phyloP scores from a whole-genome alignment of 92 coral and sea anemone species.

The Phenganax stokvisi region DNA sequence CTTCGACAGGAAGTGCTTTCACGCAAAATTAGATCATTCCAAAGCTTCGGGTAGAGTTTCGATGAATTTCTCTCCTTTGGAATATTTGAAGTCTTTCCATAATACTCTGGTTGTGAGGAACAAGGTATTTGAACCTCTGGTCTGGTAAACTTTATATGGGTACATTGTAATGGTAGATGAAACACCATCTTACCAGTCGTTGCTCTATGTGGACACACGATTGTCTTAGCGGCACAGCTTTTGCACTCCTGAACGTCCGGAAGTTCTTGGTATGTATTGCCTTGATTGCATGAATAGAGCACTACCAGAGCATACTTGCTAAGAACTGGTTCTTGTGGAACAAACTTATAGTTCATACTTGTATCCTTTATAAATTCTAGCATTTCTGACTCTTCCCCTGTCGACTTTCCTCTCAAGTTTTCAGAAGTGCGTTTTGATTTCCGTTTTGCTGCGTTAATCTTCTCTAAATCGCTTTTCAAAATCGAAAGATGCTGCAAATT shows the following conservation, averaged over 20 bases:
- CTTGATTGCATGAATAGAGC: slow-evolving; percentile 93
- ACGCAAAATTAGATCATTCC: slow-evolving; percentile 26
- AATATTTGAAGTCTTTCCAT: not conserved
- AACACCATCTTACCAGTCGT: slow-evolving; percentile 61
- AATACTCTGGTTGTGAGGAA: not conserved
- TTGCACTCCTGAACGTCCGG: slow-evolving; percentile 86
- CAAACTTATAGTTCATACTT: slow-evolving; percentile 71
- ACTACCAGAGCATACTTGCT: slow-evolving; percentile 92
- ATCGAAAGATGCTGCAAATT: slow-evolving; percentile 70
- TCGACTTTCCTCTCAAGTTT: slow-evolving; percentile 10
- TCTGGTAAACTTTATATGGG: slow-evolving; percentile 82
- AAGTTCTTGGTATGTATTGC: slow-evolving; percentile 86
- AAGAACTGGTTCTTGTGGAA: slow-evolving; percentile 83
- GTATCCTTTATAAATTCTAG: slow-evolving; percentile 82
- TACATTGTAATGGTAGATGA: slow-evolving; percentile 86
- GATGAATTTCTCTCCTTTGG: not conserved
- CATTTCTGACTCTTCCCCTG: slow-evolving; percentile 79
- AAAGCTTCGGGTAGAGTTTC: slow-evolving; percentile 23
- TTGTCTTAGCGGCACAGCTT: slow-evolving; percentile 88
- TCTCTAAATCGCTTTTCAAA: slow-evolving; percentile 65
- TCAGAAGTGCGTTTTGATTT: slow-evolving; percentile 32
- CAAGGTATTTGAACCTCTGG: slow-evolving; percentile 61
- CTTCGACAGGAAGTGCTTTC: not conserved
- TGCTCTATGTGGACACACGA: slow-evolving; percentile 90
- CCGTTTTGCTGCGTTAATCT: slow-evolving; percentile 52